A percentile compares a stretch with the other conserved stretches of the same genome.
phyloP scores from a whole-genome alignment of 2,113 vertebrate species.

The Elephas maximus region DNA sequence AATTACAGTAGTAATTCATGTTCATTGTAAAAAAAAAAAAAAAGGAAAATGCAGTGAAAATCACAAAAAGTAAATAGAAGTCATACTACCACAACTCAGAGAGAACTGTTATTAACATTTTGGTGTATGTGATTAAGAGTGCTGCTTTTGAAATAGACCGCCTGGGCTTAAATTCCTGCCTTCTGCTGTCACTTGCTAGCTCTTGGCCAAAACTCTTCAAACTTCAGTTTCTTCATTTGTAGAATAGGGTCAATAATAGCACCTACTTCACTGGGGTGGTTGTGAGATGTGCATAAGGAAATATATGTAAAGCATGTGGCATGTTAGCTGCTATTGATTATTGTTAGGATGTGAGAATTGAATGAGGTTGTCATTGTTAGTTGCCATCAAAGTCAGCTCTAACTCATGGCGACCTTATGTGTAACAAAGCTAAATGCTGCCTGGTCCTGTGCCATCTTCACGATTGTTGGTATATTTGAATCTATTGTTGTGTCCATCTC shows the following conservation, averaged over 20 bases:
- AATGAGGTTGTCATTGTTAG: not conserved
- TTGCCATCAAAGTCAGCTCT: not conserved
- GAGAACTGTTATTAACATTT: constrained; percentile 13
- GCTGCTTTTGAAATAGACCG: not conserved
- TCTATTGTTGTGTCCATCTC: not conserved
- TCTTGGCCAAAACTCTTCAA: not conserved
- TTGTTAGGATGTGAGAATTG: not conserved
- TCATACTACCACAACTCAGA: not conserved
- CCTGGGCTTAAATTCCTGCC: not conserved
- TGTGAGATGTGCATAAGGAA: constrained; percentile 55
- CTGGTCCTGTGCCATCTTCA: not conserved
- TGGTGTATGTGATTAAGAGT: not conserved
- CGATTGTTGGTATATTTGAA: not conserved
- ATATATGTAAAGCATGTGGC: not conserved
- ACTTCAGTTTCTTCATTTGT: constrained; percentile 19
- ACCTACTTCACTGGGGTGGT: not conserved
- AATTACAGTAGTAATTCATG: constrained; percentile 48
- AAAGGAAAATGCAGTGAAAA: constrained; percentile 9
- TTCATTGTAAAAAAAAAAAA: not conserved
- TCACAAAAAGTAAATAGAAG: not conserved
- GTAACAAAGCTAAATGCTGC: not conserved
- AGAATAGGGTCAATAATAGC: not conserved
- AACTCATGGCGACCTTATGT: not conserved
- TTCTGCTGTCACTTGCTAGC: not conserved
- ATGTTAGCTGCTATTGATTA: not conserved